Percentiles rank a stretch among this genome's conserved stretches.
Evolutionary conservation across 2,113 vertebrate species (phyloP).

Genomic region (Nymphicus hollandicus): DNA sequence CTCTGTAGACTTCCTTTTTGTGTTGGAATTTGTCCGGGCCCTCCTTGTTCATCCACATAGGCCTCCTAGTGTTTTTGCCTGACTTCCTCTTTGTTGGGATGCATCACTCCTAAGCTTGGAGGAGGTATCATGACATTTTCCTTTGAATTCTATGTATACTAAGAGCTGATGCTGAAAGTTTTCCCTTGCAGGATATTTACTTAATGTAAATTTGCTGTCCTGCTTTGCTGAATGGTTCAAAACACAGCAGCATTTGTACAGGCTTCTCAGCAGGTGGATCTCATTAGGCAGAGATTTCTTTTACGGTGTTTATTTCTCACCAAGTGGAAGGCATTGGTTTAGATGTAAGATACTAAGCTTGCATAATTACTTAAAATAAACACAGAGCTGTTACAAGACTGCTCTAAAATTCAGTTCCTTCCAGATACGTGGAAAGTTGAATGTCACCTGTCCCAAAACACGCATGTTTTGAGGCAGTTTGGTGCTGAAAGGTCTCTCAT

Average conservation of each 20-base stretch:
- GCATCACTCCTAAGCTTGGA: neutral
- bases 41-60: neutral
- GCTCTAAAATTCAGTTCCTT: neutral
- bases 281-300: constrained; percentile 75
- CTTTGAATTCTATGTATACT: neutral
- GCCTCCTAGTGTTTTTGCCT: neutral
- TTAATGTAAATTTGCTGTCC: constrained; percentile 59
- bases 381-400: neutral
- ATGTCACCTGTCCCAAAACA: rapidly evolving
- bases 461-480: rapidly evolving
- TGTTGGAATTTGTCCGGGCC: neutral
- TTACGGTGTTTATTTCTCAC: constrained; percentile 67
- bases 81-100: neutral
- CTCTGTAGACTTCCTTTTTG: neutral
- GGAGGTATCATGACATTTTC: neutral
- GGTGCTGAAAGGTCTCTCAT: neutral
- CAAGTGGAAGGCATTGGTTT: constrained; percentile 70
- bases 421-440: neutral
- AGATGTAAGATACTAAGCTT: constrained; percentile 28
- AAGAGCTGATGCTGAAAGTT: neutral
- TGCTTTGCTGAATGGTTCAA: constrained; percentile 54
- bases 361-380: constrained; percentile 17
- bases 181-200: constrained; percentile 16
- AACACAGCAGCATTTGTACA: neutral
- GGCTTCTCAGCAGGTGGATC: constrained; percentile 60